Conservation (phyloP, 2,797 vertebrate genomes). For the Rhincodon typus region DNA sequence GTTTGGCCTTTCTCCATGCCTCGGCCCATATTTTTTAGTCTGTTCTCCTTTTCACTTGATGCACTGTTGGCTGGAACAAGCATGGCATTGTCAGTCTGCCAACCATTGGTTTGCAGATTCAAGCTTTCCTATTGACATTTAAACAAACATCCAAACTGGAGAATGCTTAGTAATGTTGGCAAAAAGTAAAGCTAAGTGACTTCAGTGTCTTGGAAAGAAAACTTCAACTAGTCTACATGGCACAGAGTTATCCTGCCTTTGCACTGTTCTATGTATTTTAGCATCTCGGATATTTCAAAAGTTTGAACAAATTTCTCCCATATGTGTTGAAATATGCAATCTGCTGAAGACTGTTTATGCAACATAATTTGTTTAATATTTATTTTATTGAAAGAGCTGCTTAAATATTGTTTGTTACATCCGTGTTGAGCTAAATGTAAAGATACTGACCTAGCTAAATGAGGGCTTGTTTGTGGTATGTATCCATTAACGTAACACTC, state of each 20-base stretch:
- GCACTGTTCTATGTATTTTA: not conserved
- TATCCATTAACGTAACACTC: not conserved
- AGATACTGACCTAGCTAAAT: not conserved
- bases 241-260: not conserved
- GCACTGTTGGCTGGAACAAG: conserved; percentile 6
- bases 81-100: conserved; percentile 1
- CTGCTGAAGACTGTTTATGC: not conserved
- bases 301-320: not conserved
- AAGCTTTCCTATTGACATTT: not conserved
- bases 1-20: not conserved
- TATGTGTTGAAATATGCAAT: not conserved
- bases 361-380: not conserved
- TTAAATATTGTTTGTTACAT: not conserved
- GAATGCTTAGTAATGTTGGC: conserved; percentile 23
- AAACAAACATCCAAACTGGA: not conserved
- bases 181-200: not conserved
- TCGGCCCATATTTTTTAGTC: conserved; percentile 1
- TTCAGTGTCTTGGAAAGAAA: not conserved
- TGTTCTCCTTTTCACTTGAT: not conserved
- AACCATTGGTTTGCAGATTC: not conserved
- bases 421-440: not conserved
- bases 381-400: not conserved
- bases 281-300: not conserved
- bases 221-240: not conserved
- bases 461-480: no score